Conservation (phyloP, 1,140 invertebrate species). For the Probaryconus sp. region DNA sequence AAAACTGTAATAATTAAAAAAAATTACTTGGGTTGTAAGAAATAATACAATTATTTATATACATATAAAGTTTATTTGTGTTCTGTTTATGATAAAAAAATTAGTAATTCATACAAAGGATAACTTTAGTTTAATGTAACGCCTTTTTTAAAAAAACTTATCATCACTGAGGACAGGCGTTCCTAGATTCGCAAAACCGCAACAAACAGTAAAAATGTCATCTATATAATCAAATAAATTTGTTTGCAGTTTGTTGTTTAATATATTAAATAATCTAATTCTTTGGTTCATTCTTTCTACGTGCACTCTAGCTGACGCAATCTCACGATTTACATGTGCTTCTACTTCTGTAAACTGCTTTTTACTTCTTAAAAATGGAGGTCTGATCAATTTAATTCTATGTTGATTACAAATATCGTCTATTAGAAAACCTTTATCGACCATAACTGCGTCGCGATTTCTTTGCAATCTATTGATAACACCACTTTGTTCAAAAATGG, state of each 20-base stretch:
- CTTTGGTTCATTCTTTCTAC: constrained; percentile 27
- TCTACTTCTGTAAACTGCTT: constrained; percentile 37
- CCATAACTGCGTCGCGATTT: constrained; percentile 61
- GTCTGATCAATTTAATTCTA: constrained; percentile 42
- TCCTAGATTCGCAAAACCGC: constrained; percentile 25
- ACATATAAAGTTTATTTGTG: too few relatives aligned
- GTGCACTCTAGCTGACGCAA: constrained; percentile 30
- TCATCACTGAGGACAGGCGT: constrained; percentile 17
- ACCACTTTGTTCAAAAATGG: constrained; percentile 54
- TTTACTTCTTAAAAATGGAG: constrained; percentile 42
- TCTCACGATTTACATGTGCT: constrained; percentile 6
- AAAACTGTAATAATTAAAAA: too few relatives aligned
- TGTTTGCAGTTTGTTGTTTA: constrained; percentile 18
- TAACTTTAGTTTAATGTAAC: neutral
- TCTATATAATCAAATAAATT: constrained; percentile 13
- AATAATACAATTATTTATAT: too few relatives aligned
- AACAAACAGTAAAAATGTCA: constrained; percentile 36
- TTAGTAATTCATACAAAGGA: neutral
- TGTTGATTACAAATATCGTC: constrained; percentile 37
- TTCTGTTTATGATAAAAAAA: too few relatives aligned
- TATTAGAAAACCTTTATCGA: constrained; percentile 65
- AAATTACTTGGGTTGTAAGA: too few relatives aligned
- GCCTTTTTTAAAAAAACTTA: constrained; percentile 18
- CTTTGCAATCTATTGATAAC: constrained; percentile 51
- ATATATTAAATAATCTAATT: constrained; percentile 22